Conservation (phyloP, 1,140 invertebrate genomes). For the Drosophila sturtevanti region DNA sequence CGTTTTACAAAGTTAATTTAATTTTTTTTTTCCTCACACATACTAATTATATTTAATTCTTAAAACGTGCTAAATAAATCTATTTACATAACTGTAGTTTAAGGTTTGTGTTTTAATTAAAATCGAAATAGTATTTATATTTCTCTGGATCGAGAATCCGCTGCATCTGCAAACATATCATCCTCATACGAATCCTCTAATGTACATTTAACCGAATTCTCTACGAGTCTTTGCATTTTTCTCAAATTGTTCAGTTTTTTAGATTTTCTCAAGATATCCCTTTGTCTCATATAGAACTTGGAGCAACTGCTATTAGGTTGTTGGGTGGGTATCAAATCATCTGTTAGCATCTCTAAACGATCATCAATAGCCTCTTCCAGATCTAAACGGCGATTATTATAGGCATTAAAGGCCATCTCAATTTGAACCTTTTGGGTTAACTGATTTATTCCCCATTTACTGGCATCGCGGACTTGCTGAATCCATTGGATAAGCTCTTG, state of each 20-base stretch:
- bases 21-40: background rate
- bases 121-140: background rate
- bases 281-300: constrained; percentile 17
- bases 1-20: background rate
- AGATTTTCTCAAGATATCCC: background rate
- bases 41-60: background rate
- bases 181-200: background rate
- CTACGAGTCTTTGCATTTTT: constrained; percentile 4
- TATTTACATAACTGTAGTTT: background rate
- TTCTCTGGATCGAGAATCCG: background rate
- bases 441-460: background rate
- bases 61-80: background rate
- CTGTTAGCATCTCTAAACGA: constrained; percentile 6
- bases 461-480: background rate
- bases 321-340: background rate
- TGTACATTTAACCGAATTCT: constrained; percentile 1
- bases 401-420: background rate
- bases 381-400: background rate
- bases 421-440: background rate
- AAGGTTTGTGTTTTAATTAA: background rate
- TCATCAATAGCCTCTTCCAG: constrained; percentile 25
- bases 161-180: background rate
- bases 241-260: background rate
- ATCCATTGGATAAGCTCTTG: background rate
- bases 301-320: background rate